Conservation (phyloP, 2,888 invertebrate genomes). For the Epinotia brunnichana region DNA sequence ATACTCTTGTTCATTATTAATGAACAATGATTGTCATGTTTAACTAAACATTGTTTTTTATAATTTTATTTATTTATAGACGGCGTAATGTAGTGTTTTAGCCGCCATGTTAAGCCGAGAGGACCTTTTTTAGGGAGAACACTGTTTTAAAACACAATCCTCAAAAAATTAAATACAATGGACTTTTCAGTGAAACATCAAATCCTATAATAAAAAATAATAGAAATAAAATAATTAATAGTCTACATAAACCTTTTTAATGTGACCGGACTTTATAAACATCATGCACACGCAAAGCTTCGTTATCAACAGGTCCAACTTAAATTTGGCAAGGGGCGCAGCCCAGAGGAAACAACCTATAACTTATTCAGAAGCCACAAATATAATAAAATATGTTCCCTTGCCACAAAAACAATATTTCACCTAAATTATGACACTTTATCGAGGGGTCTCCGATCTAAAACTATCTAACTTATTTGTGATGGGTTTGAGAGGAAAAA, state of each 20-base stretch:
- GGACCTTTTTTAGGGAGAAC: neutral
- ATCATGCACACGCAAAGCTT: slow-evolving; percentile 28
- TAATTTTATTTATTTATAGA: neutral
- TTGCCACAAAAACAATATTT: slow-evolving; percentile 71
- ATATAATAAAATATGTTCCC: slow-evolving; percentile 68
- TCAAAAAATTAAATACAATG: no score
- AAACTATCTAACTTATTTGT: slow-evolving; percentile 73
- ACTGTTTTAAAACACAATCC: neutral
- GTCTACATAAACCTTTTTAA: no score
- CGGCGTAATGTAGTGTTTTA: neutral
- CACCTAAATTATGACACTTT: slow-evolving; percentile 78
- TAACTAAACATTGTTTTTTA: no score
- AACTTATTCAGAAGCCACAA: slow-evolving; percentile 64
- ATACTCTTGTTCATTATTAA: no score
- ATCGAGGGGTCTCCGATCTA: slow-evolving; percentile 75
- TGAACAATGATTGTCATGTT: neutral
- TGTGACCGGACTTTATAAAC: neutral
- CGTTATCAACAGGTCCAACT: slow-evolving; percentile 62
- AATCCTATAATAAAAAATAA: no score
- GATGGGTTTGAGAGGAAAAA: slow-evolving; percentile 72
- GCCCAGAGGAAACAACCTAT: slow-evolving; percentile 56
- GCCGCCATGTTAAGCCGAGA: no score
- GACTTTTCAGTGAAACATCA: no score
- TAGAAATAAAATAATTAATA: no score
- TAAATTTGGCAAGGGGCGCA: slow-evolving; percentile 51